Evolutionary conservation across 92 coral and sea anemone genomes (phyloP), one percentile per base, ranked within the genome.

Genomic region (Desmophyllum pertusum): DNA sequence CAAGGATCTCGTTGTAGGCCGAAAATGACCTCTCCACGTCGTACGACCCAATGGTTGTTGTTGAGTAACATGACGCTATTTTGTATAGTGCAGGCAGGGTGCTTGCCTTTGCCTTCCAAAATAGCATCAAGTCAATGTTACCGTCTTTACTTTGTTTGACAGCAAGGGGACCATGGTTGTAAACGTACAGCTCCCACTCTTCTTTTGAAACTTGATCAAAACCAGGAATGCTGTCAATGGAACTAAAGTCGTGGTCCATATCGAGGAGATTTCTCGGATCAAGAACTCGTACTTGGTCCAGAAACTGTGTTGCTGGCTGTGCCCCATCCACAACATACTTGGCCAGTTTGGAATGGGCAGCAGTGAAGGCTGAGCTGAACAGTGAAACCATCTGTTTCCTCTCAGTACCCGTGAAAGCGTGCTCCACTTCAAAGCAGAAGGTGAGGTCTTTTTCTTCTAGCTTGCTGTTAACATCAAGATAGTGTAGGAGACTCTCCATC

Each of bases 191-290:
- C 6, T 65, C 42, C 41, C 70, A 35, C 18, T 46, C 18, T 11
- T 46, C 18, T 45, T 15, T 45, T 3, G 5, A 15, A 15, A 45
- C 11, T 45, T 10, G 17, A 27, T 64, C 38, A 27, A 64, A 64
- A 8, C 39, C 70, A 27, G 19, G 70, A 9, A 64, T 64, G 37
- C 39, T 64, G 5, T 30, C 37, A 11, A 27, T 64, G 15, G 70
- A 29, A 64, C 18, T 11, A 64, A 46, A 46, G 52, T 46, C 15
- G 15, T 5, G 45, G 6, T 43, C 50, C 2, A 37, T 25, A 50
- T 61, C 72, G 41, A 83, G 53, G 14, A 87, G 76, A 55, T 90
- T 87, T 23, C 39, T 78, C 23, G 94, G 91, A 45, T 90, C 85
- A 10, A 90, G 80, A 3, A 90, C 73, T 46, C 74, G 69, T 15